Conservation (phyloP, 53 echinoderm and acorn worm species). For the Mesocentrotus franciscanus region DNA sequence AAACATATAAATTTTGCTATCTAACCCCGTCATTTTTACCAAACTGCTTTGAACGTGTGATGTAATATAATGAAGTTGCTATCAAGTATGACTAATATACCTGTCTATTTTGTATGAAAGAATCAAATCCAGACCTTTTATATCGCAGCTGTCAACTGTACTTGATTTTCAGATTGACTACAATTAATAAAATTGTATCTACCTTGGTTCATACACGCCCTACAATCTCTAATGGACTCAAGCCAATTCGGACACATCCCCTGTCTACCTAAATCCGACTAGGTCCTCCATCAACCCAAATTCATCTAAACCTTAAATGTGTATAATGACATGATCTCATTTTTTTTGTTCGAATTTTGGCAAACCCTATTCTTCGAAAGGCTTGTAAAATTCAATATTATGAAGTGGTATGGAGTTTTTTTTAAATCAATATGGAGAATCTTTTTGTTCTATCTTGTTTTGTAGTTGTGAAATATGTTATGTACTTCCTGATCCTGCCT, state of each 20-base stretch:
- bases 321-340: background rate
- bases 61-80: too few relatives aligned
- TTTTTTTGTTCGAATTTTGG: background rate
- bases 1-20: too few relatives aligned
- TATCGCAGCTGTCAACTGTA: background rate
- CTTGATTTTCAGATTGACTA: background rate
- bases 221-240: background rate
- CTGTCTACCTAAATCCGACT: background rate
- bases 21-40: too few relatives aligned
- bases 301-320: background rate
- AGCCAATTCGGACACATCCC: background rate
- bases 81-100: background rate
- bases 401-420: background rate
- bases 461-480: background rate
- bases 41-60: too few relatives aligned
- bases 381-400: background rate
- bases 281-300: background rate
- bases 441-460: background rate
- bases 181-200: background rate
- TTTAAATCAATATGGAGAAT: background rate
- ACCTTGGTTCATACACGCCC: background rate
- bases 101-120: background rate
- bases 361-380: background rate
- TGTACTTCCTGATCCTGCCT: background rate
- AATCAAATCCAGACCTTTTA: background rate